phyloP scores from a whole-genome alignment of 2,888 invertebrate genomes.

The Byasa hedistus region DNA sequence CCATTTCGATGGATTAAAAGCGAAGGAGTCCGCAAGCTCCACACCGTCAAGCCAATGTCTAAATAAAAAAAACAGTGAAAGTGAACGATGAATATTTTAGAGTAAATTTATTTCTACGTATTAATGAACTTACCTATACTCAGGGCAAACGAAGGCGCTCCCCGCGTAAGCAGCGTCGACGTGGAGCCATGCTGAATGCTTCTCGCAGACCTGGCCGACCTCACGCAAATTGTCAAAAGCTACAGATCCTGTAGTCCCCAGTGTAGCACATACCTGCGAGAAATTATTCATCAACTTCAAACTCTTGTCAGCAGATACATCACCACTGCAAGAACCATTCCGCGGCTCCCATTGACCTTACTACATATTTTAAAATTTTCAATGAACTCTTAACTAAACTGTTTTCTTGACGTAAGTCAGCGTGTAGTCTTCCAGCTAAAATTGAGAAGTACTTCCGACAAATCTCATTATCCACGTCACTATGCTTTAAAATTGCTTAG shows the following conservation, averaged over 20 bases:
- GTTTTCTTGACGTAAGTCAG: too few relatives aligned
- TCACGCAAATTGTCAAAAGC: slow-evolving; percentile 94
- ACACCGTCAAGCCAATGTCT: slow-evolving; percentile 94
- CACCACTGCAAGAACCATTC: too few relatives aligned
- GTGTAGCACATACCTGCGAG: slow-evolving; percentile 92
- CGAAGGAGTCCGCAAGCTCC: slow-evolving; percentile 95
- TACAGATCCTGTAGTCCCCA: slow-evolving; percentile 98
- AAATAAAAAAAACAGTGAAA: slow-evolving; percentile 14
- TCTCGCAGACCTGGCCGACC: slow-evolving; percentile 83
- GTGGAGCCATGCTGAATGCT: slow-evolving; percentile 95
- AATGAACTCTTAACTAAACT: too few relatives aligned
- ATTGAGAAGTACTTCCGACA: not conserved
- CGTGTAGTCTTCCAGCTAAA: too few relatives aligned
- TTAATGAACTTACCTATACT: slow-evolving; percentile 80
- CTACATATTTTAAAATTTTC: too few relatives aligned
- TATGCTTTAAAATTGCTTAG: slow-evolving; percentile 3
- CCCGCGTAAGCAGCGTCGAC: slow-evolving; percentile 99
- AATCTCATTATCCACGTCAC: slow-evolving; percentile 6
- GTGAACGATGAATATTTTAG: not conserved
- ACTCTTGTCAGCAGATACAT: too few relatives aligned
- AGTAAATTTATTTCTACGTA: not conserved
- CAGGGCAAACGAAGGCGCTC: slow-evolving; percentile 96
- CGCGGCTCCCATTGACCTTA: too few relatives aligned
- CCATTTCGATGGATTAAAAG: slow-evolving; percentile 99
- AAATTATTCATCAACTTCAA: not conserved